Evolutionary conservation across 2,113 vertebrate species (phyloP).

Genomic region (Hyperoodon ampullatus): DNA sequence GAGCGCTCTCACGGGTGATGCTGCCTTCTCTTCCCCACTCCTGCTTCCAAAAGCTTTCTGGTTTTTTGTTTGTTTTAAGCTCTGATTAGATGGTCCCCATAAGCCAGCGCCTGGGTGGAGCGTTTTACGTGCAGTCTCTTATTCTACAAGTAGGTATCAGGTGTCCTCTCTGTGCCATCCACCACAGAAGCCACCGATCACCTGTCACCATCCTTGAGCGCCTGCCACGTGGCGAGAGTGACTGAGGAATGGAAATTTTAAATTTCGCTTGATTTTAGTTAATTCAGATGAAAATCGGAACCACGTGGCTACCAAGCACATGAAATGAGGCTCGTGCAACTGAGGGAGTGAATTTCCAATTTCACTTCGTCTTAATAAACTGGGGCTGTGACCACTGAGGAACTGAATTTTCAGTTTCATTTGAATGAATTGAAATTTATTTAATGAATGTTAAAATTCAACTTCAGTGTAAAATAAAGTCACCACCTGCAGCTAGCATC

Average conservation of each 20-base stretch:
- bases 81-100: background rate
- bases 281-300: background rate
- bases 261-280: background rate
- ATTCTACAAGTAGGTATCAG: background rate
- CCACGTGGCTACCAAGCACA: background rate
- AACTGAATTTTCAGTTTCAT: background rate
- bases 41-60: background rate
- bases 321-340: background rate
- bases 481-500: no score
- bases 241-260: fast-evolving
- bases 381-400: no score
- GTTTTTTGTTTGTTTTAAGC: background rate
- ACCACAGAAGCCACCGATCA: background rate
- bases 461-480: background rate
- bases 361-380: background rate
- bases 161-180: background rate
- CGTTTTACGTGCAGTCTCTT: fast-evolving
- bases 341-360: background rate
- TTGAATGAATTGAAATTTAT: background rate
- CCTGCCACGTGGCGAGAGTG: fast-evolving
- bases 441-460: no score
- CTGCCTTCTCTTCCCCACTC: background rate
- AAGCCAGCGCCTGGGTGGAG: background rate
- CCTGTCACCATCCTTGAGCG: no score
- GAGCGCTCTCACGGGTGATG: fast-evolving